Percentiles rank a stretch among this genome's conserved stretches.
Evolutionary conservation across 1,140 invertebrate species (phyloP).

Genomic region (Eulimnadia texana): DNA sequence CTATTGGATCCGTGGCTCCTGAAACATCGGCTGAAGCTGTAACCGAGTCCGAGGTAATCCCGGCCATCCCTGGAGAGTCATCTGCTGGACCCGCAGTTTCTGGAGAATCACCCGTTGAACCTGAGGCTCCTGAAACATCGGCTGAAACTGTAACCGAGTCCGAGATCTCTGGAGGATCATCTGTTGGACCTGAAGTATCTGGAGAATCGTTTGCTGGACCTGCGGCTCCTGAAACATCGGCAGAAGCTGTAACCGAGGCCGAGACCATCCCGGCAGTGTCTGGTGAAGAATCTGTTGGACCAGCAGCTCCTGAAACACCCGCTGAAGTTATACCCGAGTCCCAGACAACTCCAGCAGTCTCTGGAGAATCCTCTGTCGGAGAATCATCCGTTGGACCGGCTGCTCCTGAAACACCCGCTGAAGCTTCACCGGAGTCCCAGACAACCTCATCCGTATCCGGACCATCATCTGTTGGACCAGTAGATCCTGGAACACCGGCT

Average conservation of each 20-base stretch:
- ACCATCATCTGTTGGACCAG: constrained; percentile 8
- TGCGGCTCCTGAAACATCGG: neutral
- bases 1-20: neutral
- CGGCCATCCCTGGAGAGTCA: neutral
- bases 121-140: no score
- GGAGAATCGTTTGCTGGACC: constrained; percentile 8
- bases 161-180: neutral
- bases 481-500: neutral
- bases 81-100: neutral
- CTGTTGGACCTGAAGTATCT: no score
- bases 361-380: neutral
- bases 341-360: no score
- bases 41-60: neutral
- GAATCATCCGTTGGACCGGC: neutral
- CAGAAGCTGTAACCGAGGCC: neutral
- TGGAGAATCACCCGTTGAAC: neutral
- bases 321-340: neutral
- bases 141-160: neutral
- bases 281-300: neutral
- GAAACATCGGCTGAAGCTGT: neutral
- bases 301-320: neutral
- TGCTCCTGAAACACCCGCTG: neutral
- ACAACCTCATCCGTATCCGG: no score
- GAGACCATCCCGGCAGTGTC: neutral
- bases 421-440: neutral